Conservation (phyloP, 2,888 invertebrate species). For the Nezara viridula region DNA sequence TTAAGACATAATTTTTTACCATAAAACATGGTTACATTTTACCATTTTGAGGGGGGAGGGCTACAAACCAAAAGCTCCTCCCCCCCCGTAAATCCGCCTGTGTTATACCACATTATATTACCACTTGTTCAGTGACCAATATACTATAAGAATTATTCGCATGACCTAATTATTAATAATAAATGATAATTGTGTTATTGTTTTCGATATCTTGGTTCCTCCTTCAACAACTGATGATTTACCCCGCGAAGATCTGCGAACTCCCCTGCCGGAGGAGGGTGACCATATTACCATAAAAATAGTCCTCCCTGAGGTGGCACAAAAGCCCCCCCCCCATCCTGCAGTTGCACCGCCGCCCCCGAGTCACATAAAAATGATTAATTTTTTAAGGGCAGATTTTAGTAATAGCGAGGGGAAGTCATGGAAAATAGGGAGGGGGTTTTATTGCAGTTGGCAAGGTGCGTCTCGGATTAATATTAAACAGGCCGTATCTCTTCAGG, state of each 20-base stretch:
- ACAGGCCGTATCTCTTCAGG: constrained; percentile 25
- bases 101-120: too few relatives aligned
- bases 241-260: neutral
- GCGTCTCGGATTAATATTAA: constrained; percentile 40
- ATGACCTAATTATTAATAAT: too few relatives aligned
- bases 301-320: neutral
- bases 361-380: constrained; percentile 47
- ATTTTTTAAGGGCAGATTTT: constrained; percentile 46
- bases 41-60: too few relatives aligned
- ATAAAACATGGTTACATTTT: too few relatives aligned
- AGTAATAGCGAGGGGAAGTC: neutral
- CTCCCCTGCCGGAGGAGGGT: neutral
- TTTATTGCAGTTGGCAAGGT: constrained; percentile 48
- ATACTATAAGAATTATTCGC: too few relatives aligned
- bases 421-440: neutral
- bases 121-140: too few relatives aligned
- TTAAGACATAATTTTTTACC: too few relatives aligned
- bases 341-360: constrained; percentile 41
- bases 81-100: too few relatives aligned
- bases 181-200: neutral
- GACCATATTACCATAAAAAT: constrained; percentile 27
- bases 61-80: too few relatives aligned
- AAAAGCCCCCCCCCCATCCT: neutral
- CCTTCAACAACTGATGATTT: neutral
- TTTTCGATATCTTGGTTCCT: neutral